Conservation (phyloP, 2,888 invertebrate species). For the Hydroisotoma schaefferi region DNA sequence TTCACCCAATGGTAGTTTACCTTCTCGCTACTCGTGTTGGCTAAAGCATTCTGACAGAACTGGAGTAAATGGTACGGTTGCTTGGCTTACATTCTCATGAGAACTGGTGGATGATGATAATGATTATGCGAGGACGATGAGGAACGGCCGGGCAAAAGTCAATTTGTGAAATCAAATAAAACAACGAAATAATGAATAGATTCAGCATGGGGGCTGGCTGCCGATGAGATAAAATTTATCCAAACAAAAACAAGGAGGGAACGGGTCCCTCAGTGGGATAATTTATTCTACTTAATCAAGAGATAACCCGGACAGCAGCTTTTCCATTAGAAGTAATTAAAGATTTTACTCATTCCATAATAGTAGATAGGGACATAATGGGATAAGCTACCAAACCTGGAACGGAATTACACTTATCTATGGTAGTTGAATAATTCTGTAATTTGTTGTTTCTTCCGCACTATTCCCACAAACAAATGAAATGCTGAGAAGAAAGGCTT, state of each 20-base stretch:
- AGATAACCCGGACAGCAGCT: neutral
- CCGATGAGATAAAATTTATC: neutral
- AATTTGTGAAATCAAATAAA: neutral
- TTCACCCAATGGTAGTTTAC: too few relatives aligned
- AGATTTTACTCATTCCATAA: neutral
- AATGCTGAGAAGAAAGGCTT: neutral
- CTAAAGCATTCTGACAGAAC: too few relatives aligned
- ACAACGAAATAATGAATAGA: neutral
- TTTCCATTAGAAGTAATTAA: slow-evolving; percentile 9
- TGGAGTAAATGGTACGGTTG: too few relatives aligned
- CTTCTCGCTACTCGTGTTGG: too few relatives aligned
- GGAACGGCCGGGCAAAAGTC: too few relatives aligned
- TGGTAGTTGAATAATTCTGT: too few relatives aligned
- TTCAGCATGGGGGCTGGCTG: slow-evolving; percentile 13
- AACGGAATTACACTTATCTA: too few relatives aligned
- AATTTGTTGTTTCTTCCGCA: too few relatives aligned
- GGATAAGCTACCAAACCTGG: too few relatives aligned
- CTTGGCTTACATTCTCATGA: too few relatives aligned
- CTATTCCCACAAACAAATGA: neutral
- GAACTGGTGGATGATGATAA: too few relatives aligned
- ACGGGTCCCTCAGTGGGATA: slow-evolving; percentile 4
- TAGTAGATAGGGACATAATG: neutral
- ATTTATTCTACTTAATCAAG: slow-evolving; percentile 13
- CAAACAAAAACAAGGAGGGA: slow-evolving; percentile 1
- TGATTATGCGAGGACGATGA: too few relatives aligned